Conservation (phyloP, 2,113 vertebrate species). For the Pongo abelii region DNA sequence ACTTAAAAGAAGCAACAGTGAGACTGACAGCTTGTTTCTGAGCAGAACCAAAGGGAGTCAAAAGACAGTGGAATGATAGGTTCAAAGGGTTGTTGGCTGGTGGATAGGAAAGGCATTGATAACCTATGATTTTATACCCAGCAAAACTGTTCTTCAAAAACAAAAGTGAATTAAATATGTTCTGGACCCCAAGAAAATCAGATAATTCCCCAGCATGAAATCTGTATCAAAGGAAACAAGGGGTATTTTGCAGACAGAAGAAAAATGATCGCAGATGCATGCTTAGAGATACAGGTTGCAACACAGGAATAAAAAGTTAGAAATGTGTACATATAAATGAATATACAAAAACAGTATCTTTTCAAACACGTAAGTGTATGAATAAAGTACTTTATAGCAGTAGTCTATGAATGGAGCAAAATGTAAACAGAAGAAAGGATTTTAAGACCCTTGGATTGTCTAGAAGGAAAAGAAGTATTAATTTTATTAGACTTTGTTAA, state of each 20-base stretch:
- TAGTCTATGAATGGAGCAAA: neutral
- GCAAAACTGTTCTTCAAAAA: neutral
- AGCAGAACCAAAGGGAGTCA: accelerated
- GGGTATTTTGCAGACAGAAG: neutral
- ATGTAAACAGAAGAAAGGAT: neutral
- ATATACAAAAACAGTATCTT: neutral
- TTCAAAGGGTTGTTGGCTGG: neutral
- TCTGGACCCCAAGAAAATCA: neutral
- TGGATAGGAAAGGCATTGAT: accelerated
- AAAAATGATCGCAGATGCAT: no score
- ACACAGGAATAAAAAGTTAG: no score
- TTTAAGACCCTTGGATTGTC: neutral
- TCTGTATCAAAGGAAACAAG: neutral
- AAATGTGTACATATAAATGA: neutral
- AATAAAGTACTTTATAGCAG: neutral
- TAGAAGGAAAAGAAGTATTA: neutral
- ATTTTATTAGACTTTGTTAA: neutral
- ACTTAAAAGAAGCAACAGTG: neutral
- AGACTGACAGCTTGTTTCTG: neutral
- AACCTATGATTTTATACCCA: neutral
- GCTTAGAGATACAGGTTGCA: neutral
- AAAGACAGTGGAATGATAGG: neutral
- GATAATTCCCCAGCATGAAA: neutral
- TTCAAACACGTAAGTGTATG: neutral
- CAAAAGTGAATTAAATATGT: neutral